Evolutionary conservation across 2,888 invertebrate genomes (phyloP), one percentile per base, ranked within the genome.

Genomic region (Thelaira solivaga): DNA sequence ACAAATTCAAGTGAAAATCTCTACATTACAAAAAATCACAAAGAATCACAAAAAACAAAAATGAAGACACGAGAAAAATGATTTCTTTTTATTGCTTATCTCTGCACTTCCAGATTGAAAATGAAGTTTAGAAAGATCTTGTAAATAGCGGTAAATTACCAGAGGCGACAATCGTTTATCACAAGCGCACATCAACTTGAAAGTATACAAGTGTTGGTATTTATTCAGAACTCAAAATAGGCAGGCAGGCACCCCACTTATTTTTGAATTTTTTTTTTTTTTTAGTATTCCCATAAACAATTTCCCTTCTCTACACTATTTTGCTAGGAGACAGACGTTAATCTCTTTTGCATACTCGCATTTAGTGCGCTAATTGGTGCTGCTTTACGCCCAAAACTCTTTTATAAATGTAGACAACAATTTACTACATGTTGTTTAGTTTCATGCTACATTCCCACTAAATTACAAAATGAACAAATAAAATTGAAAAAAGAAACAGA

Each of bases 91-190:
- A 65, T 29, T 20, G 24, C 16, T 62, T 41, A 69, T 53, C 61
- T 51, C 43, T 57, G 43, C 61, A 64, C 71, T 67, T 55, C 36
- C 45, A 61, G 39, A 34, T 61, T 55, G 36, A 47, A 51, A 78
- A 55, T 57, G 26, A 55, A 77, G 67, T 53, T 45, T 67, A 68
- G 45, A 65, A 62, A 76, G 65, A 61, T 61, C 65, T 65, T 78
- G 65, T 74, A 71, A 78, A 78, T 74, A 71, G 78, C 78, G 69
- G 71, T 75, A 75, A 80, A 76, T 75, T 80, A 73, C 59, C 61
- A 74, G 68, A 69, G 65, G 20, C 59, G 78, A 74, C 69, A 69
- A 74, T 64, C 78, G 73, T 78, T 78, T 69, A 78, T 78, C 73
- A 74, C 73, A 22, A 36, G 45, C 51, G 74, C 73, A n/a, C n/a